A percentile compares a stretch with the other conserved stretches of the same genome.
phyloP scores from a whole-genome alignment of 2,888 invertebrate genomes.

The Chalcosyrphus nemorum region DNA sequence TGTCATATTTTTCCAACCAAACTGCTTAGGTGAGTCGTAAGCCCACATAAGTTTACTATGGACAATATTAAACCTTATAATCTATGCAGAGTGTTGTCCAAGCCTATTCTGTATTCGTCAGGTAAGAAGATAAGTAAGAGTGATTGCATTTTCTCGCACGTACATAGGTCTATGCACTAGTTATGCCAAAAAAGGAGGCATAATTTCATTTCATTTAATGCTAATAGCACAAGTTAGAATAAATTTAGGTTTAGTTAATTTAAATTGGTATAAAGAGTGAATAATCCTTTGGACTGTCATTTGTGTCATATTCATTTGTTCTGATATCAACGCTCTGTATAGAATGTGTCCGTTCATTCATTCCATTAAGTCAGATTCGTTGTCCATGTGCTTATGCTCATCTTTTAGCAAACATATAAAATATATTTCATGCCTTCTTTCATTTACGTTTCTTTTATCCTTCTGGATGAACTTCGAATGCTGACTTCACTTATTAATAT shows the following conservation, averaged over 20 bases:
- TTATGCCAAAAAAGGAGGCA: background rate
- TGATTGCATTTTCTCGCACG: background rate
- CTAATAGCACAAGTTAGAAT: constrained; percentile 5
- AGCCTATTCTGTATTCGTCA: background rate
- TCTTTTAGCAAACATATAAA: constrained; percentile 20
- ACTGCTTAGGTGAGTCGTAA: too few relatives aligned
- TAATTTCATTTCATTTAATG: constrained; percentile 28
- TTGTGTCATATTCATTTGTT: constrained; percentile 39
- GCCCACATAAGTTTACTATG: background rate
- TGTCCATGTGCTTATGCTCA: constrained; percentile 45
- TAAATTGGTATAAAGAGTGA: background rate
- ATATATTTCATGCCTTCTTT: constrained; percentile 45
- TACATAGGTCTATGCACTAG: background rate
- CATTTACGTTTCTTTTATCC: constrained; percentile 52
- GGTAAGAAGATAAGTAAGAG: background rate
- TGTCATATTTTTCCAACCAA: too few relatives aligned
- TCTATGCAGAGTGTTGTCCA: background rate
- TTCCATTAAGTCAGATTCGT: constrained; percentile 51
- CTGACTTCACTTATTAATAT: constrained; percentile 30
- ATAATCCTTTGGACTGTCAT: background rate
- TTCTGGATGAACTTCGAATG: constrained; percentile 47
- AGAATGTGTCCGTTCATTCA: constrained; percentile 51
- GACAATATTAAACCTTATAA: background rate
- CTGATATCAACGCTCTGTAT: background rate
- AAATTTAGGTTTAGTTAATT: background rate